phyloP scores from a whole-genome alignment of 1,140 invertebrate species.

The Trachymyrmex septentrionalis region DNA sequence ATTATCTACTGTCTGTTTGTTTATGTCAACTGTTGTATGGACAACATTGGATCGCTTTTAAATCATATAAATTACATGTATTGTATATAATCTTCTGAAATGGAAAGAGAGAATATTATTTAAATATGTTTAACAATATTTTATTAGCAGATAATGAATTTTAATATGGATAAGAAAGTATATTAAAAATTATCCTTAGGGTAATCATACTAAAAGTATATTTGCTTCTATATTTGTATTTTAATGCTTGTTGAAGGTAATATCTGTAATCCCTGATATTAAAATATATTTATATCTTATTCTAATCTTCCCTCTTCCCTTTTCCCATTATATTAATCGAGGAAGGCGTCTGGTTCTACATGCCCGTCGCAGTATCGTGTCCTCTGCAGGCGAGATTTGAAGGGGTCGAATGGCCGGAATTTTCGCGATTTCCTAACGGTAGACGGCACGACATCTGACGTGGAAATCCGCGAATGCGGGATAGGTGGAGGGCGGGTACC shows the following conservation, averaged over 20 bases:
- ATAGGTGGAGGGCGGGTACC: constrained; percentile 67
- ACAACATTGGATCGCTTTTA: constrained; percentile 2
- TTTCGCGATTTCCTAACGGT: constrained; percentile 69
- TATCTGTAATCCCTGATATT: not conserved
- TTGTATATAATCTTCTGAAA: not conserved
- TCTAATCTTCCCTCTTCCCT: constrained; percentile 21
- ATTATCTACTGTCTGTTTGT: constrained; percentile 32
- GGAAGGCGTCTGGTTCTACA: constrained; percentile 12
- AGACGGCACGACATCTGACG: constrained; percentile 78
- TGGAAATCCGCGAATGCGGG: constrained; percentile 81
- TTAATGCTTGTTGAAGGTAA: not conserved
- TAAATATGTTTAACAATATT: not conserved
- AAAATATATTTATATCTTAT: constrained; percentile 29
- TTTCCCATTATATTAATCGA: constrained; percentile 33
- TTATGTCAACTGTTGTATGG: not conserved
- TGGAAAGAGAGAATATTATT: not conserved
- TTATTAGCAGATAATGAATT: not conserved
- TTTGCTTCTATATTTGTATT: not conserved
- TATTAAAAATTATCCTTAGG: not conserved
- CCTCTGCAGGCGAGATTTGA: constrained; percentile 57
- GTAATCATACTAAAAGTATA: not conserved
- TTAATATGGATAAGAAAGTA: constrained; percentile 19
- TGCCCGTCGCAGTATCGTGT: constrained; percentile 46
- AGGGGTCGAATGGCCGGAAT: constrained; percentile 63
- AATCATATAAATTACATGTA: constrained; percentile 7